Base-by-base conservation (phyloP, 2,888 invertebrate genomes). In the Conomelus anceps region DNA sequence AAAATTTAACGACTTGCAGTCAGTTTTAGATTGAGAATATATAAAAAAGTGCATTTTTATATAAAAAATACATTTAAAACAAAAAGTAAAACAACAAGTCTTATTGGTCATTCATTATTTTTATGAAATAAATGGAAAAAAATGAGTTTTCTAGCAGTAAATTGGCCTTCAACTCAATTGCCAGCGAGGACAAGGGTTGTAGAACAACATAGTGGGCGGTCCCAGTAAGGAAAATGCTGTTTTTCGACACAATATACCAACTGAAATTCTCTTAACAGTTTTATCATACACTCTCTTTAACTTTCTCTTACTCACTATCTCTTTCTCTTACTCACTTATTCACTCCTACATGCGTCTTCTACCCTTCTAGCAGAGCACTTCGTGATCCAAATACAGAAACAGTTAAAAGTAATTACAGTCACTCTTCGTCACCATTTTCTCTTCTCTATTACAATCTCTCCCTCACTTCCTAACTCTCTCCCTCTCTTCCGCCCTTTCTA, bases 381-480 rank as follows among this genome's bases (percentile, higher is more conserved):
- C 86, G 86, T 86, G 86, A 86, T 86, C 86, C 86, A 23, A 86
- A 86, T 86, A 86, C 86, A 24, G 24, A 23, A 86, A 86, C 86
- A 86, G 23, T n/a, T 22, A 23, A 86, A 86, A 86, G 86, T 86
- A 86, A 86, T 86, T 86, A 86, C 86, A 86, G 86, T 86, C 24
- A 24, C 23, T 23, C 86, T 86, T 86, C 23, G 86, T 86, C 24
- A 24, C 86, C 24, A 86, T 86, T 86, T 22, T 86, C 23, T 13
- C 34, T 34, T 34, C 13, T 34, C 34, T 34, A 11, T 6, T 34
- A 17, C 17, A 11, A 17, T 34, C 34, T 13, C 34, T 13, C 34
- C 11, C 63, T 13, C 63, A n/a, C 13, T n/a, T n/a, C 63, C n/a
- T n/a, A 4, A 4, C 4, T 63, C 63, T 17, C 17, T 41, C 41